Percentiles rank a stretch among this genome's conserved stretches.
These are phyloP conservation scores for Amazona guildingii DNA, from an alignment of 2,113 vertebrate genomes.

Conservation along the genomic window DNA sequence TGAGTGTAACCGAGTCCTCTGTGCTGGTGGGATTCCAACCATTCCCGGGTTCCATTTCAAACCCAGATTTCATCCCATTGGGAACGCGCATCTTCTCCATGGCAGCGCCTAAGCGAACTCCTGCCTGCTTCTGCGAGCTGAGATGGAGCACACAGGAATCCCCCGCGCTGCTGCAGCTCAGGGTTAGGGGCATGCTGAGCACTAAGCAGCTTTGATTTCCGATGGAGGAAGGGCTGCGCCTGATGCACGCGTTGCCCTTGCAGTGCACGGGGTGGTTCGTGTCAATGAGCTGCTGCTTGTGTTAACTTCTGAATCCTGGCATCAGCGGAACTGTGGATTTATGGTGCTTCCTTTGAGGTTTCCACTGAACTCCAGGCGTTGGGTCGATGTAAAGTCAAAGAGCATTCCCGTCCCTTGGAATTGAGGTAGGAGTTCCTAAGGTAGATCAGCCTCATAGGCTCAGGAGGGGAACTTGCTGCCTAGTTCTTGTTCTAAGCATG, in stretches of 20 bases:
- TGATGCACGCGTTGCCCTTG: background rate
- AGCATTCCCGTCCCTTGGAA: background rate
- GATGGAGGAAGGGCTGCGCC: background rate
- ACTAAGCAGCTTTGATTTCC: background rate
- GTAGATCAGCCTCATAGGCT: background rate
- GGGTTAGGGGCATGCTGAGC: rapidly evolving
- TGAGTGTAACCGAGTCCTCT: background rate
- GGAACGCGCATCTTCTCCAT: background rate
- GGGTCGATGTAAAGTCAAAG: rapidly evolving
- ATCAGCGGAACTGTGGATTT: background rate
- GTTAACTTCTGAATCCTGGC: background rate
- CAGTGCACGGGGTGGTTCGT: rapidly evolving
- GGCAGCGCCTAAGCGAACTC: too few species aligned
- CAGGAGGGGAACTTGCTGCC: background rate
- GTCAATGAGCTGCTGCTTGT: background rate
- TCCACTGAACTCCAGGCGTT: background rate
- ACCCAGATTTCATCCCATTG: background rate
- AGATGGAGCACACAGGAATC: background rate
- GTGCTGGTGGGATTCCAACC: background rate
- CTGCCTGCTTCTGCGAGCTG: background rate
- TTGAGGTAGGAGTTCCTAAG: background rate
- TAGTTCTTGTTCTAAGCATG: background rate
- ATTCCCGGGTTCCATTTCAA: background rate
- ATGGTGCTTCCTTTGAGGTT: background rate
- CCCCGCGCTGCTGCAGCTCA: rapidly evolving